Base-by-base conservation (phyloP, 2,113 vertebrate genomes). In the Eretmochelys imbricata region DNA sequence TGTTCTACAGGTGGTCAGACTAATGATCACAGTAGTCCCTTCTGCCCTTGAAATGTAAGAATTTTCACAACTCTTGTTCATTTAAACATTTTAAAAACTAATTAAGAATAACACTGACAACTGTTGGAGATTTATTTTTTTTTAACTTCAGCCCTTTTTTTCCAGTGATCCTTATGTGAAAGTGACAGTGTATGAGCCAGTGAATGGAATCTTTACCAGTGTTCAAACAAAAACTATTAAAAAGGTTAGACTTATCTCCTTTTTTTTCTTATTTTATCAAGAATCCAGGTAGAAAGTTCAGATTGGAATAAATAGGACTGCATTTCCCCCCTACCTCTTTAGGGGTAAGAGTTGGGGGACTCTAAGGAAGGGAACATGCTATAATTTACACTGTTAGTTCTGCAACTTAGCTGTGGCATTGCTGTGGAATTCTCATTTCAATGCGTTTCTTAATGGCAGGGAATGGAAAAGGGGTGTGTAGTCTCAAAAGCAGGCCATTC, bases 211-310 rank as follows among this genome's bases (percentile, higher is more conserved):
- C 96, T 98, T 99, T 94, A 98, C 98, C 97, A 99, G 98, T 95
- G 97, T 99, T 93, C 99, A 99, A 97, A 99, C 99, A 35, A 99
- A 99, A 98, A 99, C 99, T 11, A 98, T 99, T 81, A 99, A 99
- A 97, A 99, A 99, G 99, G 99, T 99, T 82, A 98, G 98, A 75
- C 1, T 49, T 93, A 59, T 62, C 80, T 31, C 11, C 42, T 42
- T 54, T 94, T 90, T 80, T 51, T 22, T 80, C 27, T 53, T 35
- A 87, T 92, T 75, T 72, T 2, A 42, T 82, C 35, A 72, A 10
- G 25, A 31, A 50, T 85, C 51, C n/a, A 57, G 65, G 89, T 50
- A 69, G 85, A 88, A 81, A 69, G 16, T 50, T 65, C 81, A 83
- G 82, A 20, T 12, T 20, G 1, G 7, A 42, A 57, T 65, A 95